Conservation (phyloP, 2,888 invertebrate species). For the Drosophila neotestacea region DNA sequence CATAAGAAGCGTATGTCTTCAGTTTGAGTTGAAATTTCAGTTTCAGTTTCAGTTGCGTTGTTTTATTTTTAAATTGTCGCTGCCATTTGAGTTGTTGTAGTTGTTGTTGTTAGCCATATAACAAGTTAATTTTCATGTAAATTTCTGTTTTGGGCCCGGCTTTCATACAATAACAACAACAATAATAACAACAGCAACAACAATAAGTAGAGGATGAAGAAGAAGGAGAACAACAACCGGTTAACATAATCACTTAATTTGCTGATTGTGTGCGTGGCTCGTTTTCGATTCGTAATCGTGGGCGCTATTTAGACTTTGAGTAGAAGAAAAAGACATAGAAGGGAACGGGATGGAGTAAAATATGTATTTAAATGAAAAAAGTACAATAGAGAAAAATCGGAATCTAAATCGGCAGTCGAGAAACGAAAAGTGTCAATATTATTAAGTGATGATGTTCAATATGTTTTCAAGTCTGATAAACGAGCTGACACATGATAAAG, state of each 20-base stretch:
- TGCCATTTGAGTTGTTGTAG: conserved; percentile 28
- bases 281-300: conserved; percentile 67
- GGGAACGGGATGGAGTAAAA: not conserved
- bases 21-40: conserved; percentile 28
- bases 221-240: conserved; percentile 61
- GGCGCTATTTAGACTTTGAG: conserved; percentile 41
- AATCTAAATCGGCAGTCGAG: conserved; percentile 27
- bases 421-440: conserved; percentile 72
- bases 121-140: conserved; percentile 81
- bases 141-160: conserved; percentile 68
- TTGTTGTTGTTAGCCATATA: conserved; percentile 54
- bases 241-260: conserved; percentile 81
- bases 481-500: conserved; percentile 58
- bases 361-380: conserved; percentile 26
- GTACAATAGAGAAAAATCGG: conserved; percentile 19
- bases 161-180: conserved; percentile 21
- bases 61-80: conserved; percentile 50
- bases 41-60: conserved; percentile 34
- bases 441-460: conserved; percentile 78
- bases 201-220: conserved; percentile 33
- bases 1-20: not conserved
- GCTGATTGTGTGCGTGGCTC: conserved; percentile 69
- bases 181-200: conserved; percentile 12
- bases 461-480: conserved; percentile 71
- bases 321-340: not conserved